Base-by-base conservation (phyloP, 92 coral and sea anemone genomes). In the Galaxea fascicularis region DNA sequence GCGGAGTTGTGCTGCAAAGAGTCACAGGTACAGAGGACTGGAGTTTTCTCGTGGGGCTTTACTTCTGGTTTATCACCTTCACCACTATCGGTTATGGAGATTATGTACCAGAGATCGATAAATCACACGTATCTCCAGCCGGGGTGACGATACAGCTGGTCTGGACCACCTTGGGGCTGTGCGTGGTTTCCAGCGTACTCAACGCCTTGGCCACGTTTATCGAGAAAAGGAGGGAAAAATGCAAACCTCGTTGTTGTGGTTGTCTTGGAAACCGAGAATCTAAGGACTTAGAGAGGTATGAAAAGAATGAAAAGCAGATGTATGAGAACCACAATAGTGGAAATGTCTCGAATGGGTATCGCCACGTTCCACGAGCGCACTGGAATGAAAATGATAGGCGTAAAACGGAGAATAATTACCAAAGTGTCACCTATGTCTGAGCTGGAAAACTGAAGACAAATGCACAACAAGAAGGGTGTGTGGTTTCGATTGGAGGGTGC, bases 21-120 rank as follows among this genome's bases (percentile, higher is more conserved):
- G 5, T 39, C 3, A 5, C 16, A 0, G 53, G 47, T 8, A 5
- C 16, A 0, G 53, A 62, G 16, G 39, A 64, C 20, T 71, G 86
- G 87, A 25, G 74, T 14, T 83, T 73, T 29, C 52, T 83, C 11
- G 87, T 9, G 10, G 87, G 73, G 11, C 30, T 74, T 29, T 83
- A 83, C n/a, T 83, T 63, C 70, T 83, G 87, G 87, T 59, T 83
- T 10, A 25, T 83, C 7, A 73, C 74, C 10, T 74, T 83, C 26
- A 60, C 87, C 7, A 83, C 87, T 1, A 65, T 83, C 3, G 87
- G 87, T 12, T 83, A 73, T 25, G 87, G 87, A 4, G 87, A 83
- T 30, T 83, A 74, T n/a, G 21, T 62, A 6, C 73, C n/a, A n/a
- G n/a, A n/a, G n/a, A n/a, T 73, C 3, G 80, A 25, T 20, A 45